These are phyloP conservation scores for Bradypodion pumilum DNA, from an alignment of 2,797 vertebrate species.

Conservation along the genomic window DNA sequence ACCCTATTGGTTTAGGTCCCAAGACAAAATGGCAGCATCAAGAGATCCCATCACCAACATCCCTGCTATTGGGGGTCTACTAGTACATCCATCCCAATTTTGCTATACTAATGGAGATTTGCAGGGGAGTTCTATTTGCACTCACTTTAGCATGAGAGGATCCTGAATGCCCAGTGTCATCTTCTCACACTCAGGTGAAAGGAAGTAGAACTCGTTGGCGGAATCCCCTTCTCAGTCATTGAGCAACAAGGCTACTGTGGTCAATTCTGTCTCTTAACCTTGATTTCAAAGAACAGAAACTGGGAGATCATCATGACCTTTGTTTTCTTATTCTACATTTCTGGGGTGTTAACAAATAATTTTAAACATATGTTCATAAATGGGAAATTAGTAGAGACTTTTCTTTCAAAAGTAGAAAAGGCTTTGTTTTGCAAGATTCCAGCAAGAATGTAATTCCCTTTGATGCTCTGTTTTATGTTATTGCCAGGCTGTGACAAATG, in stretches of 20 bases:
- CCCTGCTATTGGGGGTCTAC: neutral
- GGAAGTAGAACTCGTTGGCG: too few species aligned
- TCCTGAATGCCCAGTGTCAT: too few species aligned
- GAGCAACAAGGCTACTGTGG: too few species aligned
- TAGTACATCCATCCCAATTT: neutral
- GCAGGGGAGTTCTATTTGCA: too few species aligned
- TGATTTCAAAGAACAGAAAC: too few species aligned
- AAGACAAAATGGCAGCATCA: neutral
- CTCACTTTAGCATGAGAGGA: too few species aligned
- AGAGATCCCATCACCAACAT: neutral
- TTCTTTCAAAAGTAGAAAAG: neutral
- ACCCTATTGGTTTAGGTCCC: neutral
- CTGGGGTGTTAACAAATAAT: neutral
- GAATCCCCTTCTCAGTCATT: too few species aligned
- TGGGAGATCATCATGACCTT: neutral
- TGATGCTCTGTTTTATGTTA: conserved; percentile 29
- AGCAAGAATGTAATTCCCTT: neutral
- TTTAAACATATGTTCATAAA: neutral
- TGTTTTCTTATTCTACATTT: neutral
- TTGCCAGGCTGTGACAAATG: conserved; percentile 91
- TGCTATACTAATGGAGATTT: neutral
- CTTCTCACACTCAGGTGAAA: too few species aligned
- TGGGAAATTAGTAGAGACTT: neutral
- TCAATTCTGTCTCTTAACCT: too few species aligned
- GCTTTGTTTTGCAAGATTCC: neutral